Conservation (phyloP, 2,113 vertebrate species). For the Paratilapia polleni region DNA sequence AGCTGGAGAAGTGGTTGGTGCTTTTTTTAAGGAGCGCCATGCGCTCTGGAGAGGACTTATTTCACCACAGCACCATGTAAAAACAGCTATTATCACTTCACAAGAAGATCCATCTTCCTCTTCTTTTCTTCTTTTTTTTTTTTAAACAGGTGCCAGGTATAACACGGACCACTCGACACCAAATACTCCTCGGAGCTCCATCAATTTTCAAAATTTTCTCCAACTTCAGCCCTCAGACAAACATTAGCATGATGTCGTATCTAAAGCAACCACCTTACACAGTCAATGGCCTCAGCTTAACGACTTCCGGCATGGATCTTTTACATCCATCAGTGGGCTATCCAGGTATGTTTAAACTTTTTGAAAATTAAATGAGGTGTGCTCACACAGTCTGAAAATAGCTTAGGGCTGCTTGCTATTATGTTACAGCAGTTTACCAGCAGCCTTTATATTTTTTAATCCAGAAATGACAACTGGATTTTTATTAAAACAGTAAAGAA, state of each 20-base stretch:
- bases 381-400: slow-evolving; percentile 3
- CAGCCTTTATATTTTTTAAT: not conserved
- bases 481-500: not conserved
- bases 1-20: slow-evolving; percentile 73
- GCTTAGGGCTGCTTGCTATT: not conserved
- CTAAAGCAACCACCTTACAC: slow-evolving; percentile 99
- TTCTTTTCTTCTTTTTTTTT: slow-evolving; percentile 21
- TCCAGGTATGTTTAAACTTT: slow-evolving; percentile 85
- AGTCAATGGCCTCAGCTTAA: slow-evolving; percentile 98
- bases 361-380: not conserved
- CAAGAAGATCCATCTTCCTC: not conserved
- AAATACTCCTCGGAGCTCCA: slow-evolving; percentile 61
- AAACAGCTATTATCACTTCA: slow-evolving; percentile 2
- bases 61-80: slow-evolving; percentile 23
- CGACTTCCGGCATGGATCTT: slow-evolving; percentile 97
- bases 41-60: slow-evolving; percentile 60
- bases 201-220: slow-evolving; percentile 79
- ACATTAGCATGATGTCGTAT: slow-evolving; percentile 99
- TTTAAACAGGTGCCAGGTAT: slow-evolving; percentile 59
- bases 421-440: not conserved
- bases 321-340: slow-evolving; percentile 98
- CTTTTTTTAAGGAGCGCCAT: slow-evolving; percentile 78
- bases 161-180: slow-evolving; percentile 50
- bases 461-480: not conserved
- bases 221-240: slow-evolving; percentile 85